phyloP scores from a whole-genome alignment of 2,888 invertebrate genomes.

The Platerodrilus igneus region DNA sequence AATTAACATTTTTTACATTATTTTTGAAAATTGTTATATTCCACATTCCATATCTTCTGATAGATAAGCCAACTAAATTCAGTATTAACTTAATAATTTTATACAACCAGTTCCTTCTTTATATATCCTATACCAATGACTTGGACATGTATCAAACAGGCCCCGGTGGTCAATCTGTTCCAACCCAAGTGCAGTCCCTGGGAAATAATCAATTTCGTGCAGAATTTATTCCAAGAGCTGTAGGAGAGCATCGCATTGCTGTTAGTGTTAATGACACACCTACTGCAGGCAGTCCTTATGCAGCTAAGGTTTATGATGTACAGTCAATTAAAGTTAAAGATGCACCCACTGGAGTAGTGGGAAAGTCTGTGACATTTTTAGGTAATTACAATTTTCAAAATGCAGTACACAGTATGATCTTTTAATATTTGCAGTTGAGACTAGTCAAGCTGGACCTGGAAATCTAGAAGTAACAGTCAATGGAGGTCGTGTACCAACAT shows the following conservation, averaged over 20 bases:
- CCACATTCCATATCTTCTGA: too few relatives aligned
- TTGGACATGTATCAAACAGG: slow-evolving; percentile 54
- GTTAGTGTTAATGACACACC: slow-evolving; percentile 78
- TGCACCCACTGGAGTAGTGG: slow-evolving; percentile 80
- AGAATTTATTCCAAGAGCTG: slow-evolving; percentile 85
- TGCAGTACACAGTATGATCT: slow-evolving; percentile 8
- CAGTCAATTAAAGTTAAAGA: slow-evolving; percentile 92
- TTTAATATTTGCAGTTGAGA: slow-evolving; percentile 68
- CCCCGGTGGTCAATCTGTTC: slow-evolving; percentile 86
- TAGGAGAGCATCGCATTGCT: slow-evolving; percentile 87
- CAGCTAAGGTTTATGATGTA: slow-evolving; percentile 92
- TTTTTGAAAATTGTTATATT: too few relatives aligned
- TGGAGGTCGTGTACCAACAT: slow-evolving; percentile 93
- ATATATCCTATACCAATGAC: slow-evolving; percentile 24
- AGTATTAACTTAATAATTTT: too few relatives aligned
- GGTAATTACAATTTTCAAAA: slow-evolving; percentile 51
- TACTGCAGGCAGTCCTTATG: slow-evolving; percentile 89
- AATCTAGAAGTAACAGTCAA: slow-evolving; percentile 98
- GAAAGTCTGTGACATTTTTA: slow-evolving; percentile 86
- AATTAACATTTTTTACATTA: too few relatives aligned
- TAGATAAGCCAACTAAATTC: too few relatives aligned
- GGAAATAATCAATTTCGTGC: slow-evolving; percentile 80
- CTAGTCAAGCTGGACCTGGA: slow-evolving; percentile 96
- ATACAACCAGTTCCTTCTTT: too few relatives aligned
- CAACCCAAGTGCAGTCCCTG: slow-evolving; percentile 81